Evolutionary conservation across 2,888 invertebrate genomes (phyloP), one percentile per base, ranked within the genome.

Genomic region (Erebia aethiops): DNA sequence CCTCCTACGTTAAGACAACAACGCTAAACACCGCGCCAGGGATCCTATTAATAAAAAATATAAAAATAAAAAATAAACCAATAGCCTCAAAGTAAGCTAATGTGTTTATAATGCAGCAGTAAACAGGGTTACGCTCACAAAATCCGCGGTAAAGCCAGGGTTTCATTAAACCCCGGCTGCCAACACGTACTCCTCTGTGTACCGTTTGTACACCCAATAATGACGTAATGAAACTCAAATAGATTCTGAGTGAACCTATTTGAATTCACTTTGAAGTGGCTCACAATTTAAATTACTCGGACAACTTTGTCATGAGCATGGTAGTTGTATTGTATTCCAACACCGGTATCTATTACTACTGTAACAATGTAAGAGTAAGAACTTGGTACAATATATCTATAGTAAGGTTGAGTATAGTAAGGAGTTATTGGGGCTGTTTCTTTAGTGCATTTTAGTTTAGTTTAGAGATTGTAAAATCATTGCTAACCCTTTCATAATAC

Each of bases 111-210:
- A 71, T 68, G 49, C 65, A 62, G 46, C 61, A 56, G 56, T 21
- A 11, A 57, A 52, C 52, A 72, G 21, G 26, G 51, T 62, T 84
- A 82, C 78, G 81, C 80, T 79, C 81, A 80, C 85, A 80, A 82
- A 85, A 86, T 87, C 84, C 83, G 87, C 83, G 86, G 86, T 80
- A 77, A 71, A 80, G 77, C 80, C 77, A 78, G 69, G 80, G 80
- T 80, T 84, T 87, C 84, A 87, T 87, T 84, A 86, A 85, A 82
- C 79, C 78, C 80, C 71, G 72, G 66, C 70, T 56, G 49, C 64
- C 57, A 41, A 64, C 52, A 52, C 52, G 41, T 52, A 64, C 35
- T 54, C 43, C 46, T 49, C 62, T 62, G 62, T 49, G 46, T 49
- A 62, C 62, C 46, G 62, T 62, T 21, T 49, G 62, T 62, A 62